phyloP scores from a whole-genome alignment of 2,113 vertebrate genomes.

The Channa maculata region DNA sequence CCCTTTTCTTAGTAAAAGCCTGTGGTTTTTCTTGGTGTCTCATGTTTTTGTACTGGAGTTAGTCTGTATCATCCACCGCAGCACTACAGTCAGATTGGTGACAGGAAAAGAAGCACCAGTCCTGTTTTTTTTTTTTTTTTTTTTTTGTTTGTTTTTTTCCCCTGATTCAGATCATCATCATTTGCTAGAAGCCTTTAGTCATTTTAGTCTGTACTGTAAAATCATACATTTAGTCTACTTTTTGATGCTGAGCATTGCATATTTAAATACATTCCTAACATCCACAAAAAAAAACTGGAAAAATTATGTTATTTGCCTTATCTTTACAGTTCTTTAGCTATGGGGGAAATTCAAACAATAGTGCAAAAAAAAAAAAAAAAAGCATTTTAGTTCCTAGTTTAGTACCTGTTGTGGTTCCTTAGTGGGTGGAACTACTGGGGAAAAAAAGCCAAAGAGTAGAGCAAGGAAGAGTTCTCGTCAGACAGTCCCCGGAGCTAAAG shows the following conservation, averaged over 20 bases:
- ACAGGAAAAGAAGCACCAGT: conserved; percentile 26
- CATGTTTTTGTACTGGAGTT: conserved; percentile 16
- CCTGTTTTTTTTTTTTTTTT: background rate
- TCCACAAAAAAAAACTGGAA: background rate
- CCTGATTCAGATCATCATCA: conserved; percentile 36
- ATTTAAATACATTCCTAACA: background rate
- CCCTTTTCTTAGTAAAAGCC: conserved; percentile 22
- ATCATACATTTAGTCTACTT: too few relatives aligned
- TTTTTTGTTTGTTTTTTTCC: too few relatives aligned
- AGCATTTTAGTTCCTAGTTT: background rate
- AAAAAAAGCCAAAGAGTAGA: background rate
- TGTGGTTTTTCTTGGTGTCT: conserved; percentile 41
- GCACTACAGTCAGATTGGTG: conserved; percentile 39
- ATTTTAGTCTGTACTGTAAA: conserved; percentile 16
- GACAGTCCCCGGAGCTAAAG: conserved; percentile 30
- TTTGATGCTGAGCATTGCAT: too few relatives aligned
- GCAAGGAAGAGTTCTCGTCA: conserved; percentile 12
- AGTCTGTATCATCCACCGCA: conserved; percentile 42
- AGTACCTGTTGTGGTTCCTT: background rate
- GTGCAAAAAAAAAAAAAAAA: background rate
- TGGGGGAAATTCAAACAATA: conserved; percentile 3
- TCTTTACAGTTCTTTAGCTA: background rate
- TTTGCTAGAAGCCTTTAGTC: background rate
- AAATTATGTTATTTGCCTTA: conserved; percentile 1
- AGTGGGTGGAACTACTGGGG: background rate